Evolutionary conservation across 2,797 vertebrate genomes (phyloP).

Genomic region (Triplophysa bombifrons): DNA sequence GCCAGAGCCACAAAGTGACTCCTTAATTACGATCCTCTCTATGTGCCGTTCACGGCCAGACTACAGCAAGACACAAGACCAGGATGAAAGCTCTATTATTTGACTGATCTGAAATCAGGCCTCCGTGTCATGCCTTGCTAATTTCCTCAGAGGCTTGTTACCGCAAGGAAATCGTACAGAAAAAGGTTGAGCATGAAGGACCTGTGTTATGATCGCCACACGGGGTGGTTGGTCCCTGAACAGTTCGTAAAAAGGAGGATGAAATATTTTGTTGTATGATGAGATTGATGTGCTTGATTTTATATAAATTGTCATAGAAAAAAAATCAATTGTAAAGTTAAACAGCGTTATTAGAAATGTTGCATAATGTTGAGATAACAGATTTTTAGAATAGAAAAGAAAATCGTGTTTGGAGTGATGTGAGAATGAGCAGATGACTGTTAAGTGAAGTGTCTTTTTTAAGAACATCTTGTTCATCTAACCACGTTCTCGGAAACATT

Average conservation of each 20-base stretch:
- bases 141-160: slow-evolving; percentile 44
- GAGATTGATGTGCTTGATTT: neutral
- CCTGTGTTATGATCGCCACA: slow-evolving; percentile 11
- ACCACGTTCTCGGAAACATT: slow-evolving; percentile 8
- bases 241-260: neutral
- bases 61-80: slow-evolving; percentile 42
- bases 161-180: slow-evolving; percentile 37
- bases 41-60: slow-evolving; percentile 41
- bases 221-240: slow-evolving; percentile 5
- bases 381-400: neutral
- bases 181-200: slow-evolving; percentile 32
- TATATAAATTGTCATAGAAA: too few species aligned
- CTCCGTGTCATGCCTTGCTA: slow-evolving; percentile 54
- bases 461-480: slow-evolving; percentile 17
- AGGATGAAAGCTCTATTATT: slow-evolving; percentile 51
- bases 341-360: neutral
- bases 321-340: too few species aligned
- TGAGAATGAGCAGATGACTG: neutral
- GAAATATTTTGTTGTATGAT: slow-evolving; percentile 55
- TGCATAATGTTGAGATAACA: neutral
- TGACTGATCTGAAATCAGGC: slow-evolving; percentile 48
- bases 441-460: neutral
- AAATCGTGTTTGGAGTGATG: neutral
- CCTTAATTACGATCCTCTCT: slow-evolving; percentile 51
- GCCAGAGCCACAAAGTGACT: slow-evolving; percentile 38